Conservation (phyloP, 2,888 invertebrate species). For the Sialis fuliginosa region DNA sequence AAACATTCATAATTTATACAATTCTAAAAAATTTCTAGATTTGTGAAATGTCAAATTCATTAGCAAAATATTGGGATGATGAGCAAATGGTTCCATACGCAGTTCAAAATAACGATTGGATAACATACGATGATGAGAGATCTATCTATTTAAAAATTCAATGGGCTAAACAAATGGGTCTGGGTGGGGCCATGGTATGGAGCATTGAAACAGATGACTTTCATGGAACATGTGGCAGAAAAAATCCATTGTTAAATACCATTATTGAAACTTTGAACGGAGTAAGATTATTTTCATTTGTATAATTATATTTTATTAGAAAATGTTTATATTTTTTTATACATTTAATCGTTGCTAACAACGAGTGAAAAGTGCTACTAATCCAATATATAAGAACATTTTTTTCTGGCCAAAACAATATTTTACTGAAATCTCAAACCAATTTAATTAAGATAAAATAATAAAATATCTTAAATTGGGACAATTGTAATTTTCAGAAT, state of each 20-base stretch:
- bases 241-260: conserved; percentile 35
- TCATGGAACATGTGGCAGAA: conserved; percentile 33
- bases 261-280: conserved; percentile 26
- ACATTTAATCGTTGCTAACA: no score
- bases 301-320: no score
- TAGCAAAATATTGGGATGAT: conserved; percentile 20
- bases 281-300: neutral
- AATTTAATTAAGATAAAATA: no score
- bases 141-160: conserved; percentile 22
- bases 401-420: no score
- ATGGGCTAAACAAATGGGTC: conserved; percentile 11
- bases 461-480: no score
- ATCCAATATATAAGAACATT: no score
- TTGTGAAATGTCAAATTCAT: conserved; percentile 17
- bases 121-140: conserved; percentile 23
- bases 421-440: no score
- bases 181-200: conserved; percentile 55
- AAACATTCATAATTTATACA: no score
- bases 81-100: conserved; percentile 26
- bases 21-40: no score
- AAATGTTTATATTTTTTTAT: no score
- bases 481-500: no score
- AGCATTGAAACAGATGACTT: conserved; percentile 64
- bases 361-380: no score
- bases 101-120: conserved; percentile 21